A percentile compares a stretch with the other conserved stretches of the same genome.
Evolutionary conservation across 1,140 invertebrate species (phyloP).

Genomic region (Drosophila micromelanica): DNA sequence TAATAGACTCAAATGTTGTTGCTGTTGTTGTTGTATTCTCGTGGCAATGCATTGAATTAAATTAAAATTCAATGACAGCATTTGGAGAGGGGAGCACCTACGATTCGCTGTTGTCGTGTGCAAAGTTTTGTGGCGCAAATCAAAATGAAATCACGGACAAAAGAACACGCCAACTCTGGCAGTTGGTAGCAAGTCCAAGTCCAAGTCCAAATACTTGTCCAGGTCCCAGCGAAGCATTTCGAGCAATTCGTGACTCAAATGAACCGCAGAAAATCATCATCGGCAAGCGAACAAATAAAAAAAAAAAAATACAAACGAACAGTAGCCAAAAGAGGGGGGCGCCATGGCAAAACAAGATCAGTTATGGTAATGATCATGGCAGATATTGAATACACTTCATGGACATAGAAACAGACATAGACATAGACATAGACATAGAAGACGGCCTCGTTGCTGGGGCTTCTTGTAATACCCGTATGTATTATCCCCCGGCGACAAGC

Average conservation of each 20-base stretch:
- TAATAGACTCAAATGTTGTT: slow-evolving; percentile 69
- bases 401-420: slow-evolving; percentile 34
- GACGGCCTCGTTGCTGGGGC: neutral
- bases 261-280: slow-evolving; percentile 79
- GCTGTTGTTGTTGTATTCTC: slow-evolving; percentile 49
- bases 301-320: slow-evolving; percentile 50
- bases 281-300: slow-evolving; percentile 24
- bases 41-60: slow-evolving; percentile 69
- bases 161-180: slow-evolving; percentile 67
- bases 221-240: slow-evolving; percentile 57
- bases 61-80: slow-evolving; percentile 81
- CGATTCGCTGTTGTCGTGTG: slow-evolving; percentile 54
- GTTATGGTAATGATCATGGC: slow-evolving; percentile 78
- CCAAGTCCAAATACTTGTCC: slow-evolving; percentile 56
- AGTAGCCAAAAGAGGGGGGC: slow-evolving; percentile 34
- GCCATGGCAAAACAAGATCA: slow-evolving; percentile 77
- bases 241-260: slow-evolving; percentile 80
- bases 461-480: slow-evolving; percentile 16
- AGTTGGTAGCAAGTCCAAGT: slow-evolving; percentile 9
- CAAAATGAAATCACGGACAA: slow-evolving; percentile 81
- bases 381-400: slow-evolving; percentile 57
- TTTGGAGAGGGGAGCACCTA: slow-evolving; percentile 54
- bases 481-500: slow-evolving; percentile 24
- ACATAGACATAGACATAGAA: slow-evolving; percentile 10
- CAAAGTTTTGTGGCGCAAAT: slow-evolving; percentile 74